Base-by-base conservation (phyloP, 1,140 invertebrate species). In the Formica exsecta region DNA sequence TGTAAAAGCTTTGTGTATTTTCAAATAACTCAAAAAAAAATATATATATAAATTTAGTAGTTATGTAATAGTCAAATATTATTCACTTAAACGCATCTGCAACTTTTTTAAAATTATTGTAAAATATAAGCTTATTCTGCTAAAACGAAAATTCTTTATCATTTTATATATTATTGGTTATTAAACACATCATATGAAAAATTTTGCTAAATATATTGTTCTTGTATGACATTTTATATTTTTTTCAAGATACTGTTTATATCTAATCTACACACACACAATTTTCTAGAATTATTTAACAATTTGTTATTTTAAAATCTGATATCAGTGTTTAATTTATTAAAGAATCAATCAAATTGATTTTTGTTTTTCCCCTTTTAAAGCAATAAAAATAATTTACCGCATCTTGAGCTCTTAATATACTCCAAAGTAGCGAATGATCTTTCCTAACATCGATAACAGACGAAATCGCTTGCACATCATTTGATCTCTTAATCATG, bases 401-500 rank as follows among this genome's bases (percentile, higher is more conserved):
- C n/a, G 19, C 41, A n/a, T 44, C 44, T 79, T 41, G n/a, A 79
- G 13, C 13, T 51, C 1, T 36, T 54, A 22, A 48, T 25, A 11
- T 1, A 65, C 29, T 19, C 7, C 32, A 7, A 79, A 64, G 2
- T n/a, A 19, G n/a, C 75, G 61, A 8, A 51, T 51, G 13, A 77
- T 54, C 29, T 54, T 57, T 74, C 75, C 57, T 64, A 25, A 81
- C 57, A 8, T 36, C 64, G 13, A 65, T 38, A 75, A 61, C 70
- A 29, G 19, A 48, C 2, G 65, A 57, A 77, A 86, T 77, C 59
- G 71, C 80, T 65, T 36, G 36, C 61, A 6, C 59, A 71, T 87
- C 75, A 66, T 59, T 85, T 93, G 91, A 93, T 93, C 90, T 88
- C 90, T 93, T 86, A 92, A 92, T 92, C 89, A 77, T 19, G 90